Percentiles rank a stretch among this genome's conserved stretches.
Conservation (phyloP, 2,797 vertebrate genomes). For the Lepus townsendii region DNA sequence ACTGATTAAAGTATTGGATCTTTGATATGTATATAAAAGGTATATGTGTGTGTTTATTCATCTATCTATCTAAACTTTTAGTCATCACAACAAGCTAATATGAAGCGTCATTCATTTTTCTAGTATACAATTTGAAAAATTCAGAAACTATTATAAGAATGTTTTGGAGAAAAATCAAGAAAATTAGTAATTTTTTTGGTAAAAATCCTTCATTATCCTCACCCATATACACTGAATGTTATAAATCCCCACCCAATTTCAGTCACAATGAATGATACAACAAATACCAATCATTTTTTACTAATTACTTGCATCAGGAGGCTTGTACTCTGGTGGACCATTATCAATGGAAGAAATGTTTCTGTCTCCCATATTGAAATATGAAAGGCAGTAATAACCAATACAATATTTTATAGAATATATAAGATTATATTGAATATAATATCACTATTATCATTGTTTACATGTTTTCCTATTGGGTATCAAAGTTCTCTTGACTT, state of each 20-base stretch:
- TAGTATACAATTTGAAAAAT: not conserved
- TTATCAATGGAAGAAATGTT: not conserved
- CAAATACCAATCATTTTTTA: not conserved
- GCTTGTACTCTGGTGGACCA: not conserved
- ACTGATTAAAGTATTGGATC: not conserved
- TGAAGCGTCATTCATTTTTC: not conserved
- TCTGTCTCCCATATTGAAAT: fast-evolving
- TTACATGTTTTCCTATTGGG: not conserved
- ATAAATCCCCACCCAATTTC: not conserved
- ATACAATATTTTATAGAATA: not conserved
- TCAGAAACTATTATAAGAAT: not conserved
- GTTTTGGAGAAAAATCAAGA: not conserved
- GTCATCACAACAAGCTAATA: not conserved
- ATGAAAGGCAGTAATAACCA: not conserved
- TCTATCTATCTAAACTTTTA: not conserved
- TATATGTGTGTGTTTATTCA: not conserved
- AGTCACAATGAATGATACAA: not conserved
- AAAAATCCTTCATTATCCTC: not conserved
- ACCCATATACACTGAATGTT: not conserved
- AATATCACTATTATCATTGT: not conserved
- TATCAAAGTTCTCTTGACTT: not conserved
- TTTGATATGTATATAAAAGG: not conserved
- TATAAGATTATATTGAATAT: not conserved
- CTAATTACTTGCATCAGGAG: not conserved
- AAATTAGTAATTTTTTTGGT: not conserved